Base-by-base conservation (phyloP, 2,888 invertebrate species). In the Busseola fusca region DNA sequence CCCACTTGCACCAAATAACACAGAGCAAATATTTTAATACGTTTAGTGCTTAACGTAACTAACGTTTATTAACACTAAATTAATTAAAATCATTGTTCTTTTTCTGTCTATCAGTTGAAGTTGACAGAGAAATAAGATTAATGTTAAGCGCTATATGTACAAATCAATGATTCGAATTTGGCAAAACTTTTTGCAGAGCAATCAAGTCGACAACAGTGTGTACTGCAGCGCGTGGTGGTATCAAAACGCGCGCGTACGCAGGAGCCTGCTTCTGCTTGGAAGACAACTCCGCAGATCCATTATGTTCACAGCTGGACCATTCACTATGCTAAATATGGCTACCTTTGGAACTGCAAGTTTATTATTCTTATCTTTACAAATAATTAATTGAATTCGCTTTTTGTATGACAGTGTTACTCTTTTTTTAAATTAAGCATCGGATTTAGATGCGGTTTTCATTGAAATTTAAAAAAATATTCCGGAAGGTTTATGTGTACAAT, bases 221-320 rank as follows among this genome's bases (percentile, higher is more conserved):
- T 94, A 93, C 70, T 69, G 75, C 2, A 93, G 94, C 67, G 84
- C 87, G 0, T 94, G 95, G 95, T 94, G 93, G 91, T 85, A 87
- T 0, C 90, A 90, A 64, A 82, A 87, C 3, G 79, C 85, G 16
- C 82, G 86, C 3, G 74, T 90, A 21, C 92, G 93, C 5, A 90
- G 90, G 0, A 88, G 88, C 73, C 77, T 92, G 2, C n/a, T 89
- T 0, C 76, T 95, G 9, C 87, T 95, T 0, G 90, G 87, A 3
- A 93, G 92, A 0, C 92, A 94, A 64, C 81, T 95, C 14, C 89
- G 91, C 14, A 90, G 74, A 66, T 76, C 73, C 5, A 88, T 95
- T 0, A 78, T 87, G 1, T 94, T 94, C 71, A 89, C 84, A 2
- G 94, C 94, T 1, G 94, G 95, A 0, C 94, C 94, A 0, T 94